These are phyloP conservation scores for Oplegnathus fasciatus DNA, from an alignment of 2,113 vertebrate species.

Conservation along the genomic window DNA sequence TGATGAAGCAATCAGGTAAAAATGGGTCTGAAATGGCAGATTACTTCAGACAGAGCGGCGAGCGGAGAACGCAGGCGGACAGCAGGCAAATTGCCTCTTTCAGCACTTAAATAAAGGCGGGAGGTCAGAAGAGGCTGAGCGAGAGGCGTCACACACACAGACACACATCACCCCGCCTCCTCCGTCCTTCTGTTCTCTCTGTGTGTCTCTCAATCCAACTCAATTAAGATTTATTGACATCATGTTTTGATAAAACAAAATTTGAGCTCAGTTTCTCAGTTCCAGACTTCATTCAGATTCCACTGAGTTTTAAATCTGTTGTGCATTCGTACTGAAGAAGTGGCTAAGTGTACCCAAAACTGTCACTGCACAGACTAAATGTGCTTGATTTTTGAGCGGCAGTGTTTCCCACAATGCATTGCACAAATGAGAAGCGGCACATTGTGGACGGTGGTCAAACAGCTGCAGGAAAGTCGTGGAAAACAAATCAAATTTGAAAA, in stretches of 20 bases:
- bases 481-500: too few species aligned
- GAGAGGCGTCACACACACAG: slow-evolving; percentile 38
- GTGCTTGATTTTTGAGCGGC: not conserved
- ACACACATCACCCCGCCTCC: slow-evolving; percentile 7
- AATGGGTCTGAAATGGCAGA: slow-evolving; percentile 76
- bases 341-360: not conserved
- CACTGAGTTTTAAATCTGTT: not conserved
- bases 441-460: not conserved
- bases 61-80: slow-evolving; percentile 44
- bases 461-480: not conserved
- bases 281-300: slow-evolving; percentile 13
- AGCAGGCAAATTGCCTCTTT: slow-evolving; percentile 78
- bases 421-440: not conserved
- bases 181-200: slow-evolving; percentile 12
- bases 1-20: slow-evolving; percentile 76
- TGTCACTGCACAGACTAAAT: not conserved
- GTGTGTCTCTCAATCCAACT: slow-evolving; percentile 36
- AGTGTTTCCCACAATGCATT: not conserved
- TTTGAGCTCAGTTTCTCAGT: slow-evolving; percentile 2
- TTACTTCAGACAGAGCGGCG: slow-evolving; percentile 68
- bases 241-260: slow-evolving; percentile 41
- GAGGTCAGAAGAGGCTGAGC: slow-evolving; percentile 64
- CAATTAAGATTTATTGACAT: slow-evolving; percentile 61
- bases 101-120: slow-evolving; percentile 74
- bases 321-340: not conserved